phyloP scores from a whole-genome alignment of 2,888 invertebrate genomes.

The Hecatera dysodea region DNA sequence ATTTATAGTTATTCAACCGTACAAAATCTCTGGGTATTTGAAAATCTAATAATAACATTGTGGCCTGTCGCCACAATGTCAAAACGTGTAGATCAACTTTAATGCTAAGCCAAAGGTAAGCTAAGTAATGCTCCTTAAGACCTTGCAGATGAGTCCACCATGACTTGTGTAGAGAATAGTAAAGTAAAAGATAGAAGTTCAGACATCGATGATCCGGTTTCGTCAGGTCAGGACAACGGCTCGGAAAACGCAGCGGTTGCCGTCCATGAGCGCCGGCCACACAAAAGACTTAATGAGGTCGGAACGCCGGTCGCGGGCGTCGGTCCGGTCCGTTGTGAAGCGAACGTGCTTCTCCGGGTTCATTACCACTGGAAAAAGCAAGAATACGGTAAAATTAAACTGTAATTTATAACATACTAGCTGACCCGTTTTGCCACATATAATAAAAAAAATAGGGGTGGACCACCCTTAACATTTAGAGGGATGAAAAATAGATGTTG shows the following conservation, averaged over 20 bases:
- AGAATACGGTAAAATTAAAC: not conserved
- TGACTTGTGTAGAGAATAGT: constrained; percentile 17
- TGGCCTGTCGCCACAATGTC: too few relatives aligned
- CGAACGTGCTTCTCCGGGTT: constrained; percentile 95
- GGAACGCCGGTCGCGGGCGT: constrained; percentile 93
- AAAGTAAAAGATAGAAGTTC: constrained; percentile 7
- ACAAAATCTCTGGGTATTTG: not conserved
- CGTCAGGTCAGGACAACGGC: constrained; percentile 96
- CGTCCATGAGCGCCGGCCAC: constrained; percentile 96
- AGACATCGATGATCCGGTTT: not conserved
- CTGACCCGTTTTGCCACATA: too few relatives aligned
- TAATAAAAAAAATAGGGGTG: too few relatives aligned
- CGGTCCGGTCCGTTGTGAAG: constrained; percentile 85
- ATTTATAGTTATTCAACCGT: not conserved
- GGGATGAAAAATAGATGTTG: too few relatives aligned
- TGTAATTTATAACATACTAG: not conserved
- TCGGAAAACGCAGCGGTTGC: constrained; percentile 95
- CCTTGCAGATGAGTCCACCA: not conserved
- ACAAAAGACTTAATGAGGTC: constrained; percentile 95
- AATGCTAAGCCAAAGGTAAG: not conserved
- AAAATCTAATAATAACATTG: not conserved
- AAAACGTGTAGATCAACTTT: too few relatives aligned
- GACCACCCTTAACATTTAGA: too few relatives aligned
- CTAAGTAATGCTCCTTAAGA: not conserved
- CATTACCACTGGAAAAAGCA: constrained; percentile 89